Evolutionary conservation across 2,113 vertebrate species (phyloP), one percentile per base, ranked within the genome.

Genomic region (Urocitellus parryii): DNA sequence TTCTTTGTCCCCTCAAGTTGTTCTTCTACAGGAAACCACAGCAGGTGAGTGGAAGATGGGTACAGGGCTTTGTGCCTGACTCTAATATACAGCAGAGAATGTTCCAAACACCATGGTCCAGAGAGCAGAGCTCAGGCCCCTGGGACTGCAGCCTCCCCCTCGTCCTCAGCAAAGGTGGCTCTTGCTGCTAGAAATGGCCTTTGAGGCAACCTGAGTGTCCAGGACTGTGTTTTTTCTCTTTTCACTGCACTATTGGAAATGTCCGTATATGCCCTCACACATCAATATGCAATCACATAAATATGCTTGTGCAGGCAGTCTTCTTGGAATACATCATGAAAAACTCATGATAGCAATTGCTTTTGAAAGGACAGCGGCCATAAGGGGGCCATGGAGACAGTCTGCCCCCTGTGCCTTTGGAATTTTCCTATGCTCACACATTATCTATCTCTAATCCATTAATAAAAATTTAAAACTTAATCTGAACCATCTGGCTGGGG

Each of bases 391-490:
- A 86, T 8, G 13, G 24, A 65, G 27, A 89, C 14, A 42, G 42
- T 14, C 39, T 10, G 37, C 20, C 22, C 81, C 53, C 29, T 63
- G 9, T 6, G 73, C 16, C 29, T 90, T 83, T 74, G 45, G 82
- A 81, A 79, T 29, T 16, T 72, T 42, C 45, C 42, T 87, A 53
- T 67, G 14, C n/a, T 89, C 17, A 53, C 8, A n/a, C 10, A 76
- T 29, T 51, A 78, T 37, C 25, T 83, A 32, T 74, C 16, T 82
- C 68, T 58, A 87, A 84, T 9, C 32, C 32, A 65, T 9, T 42
- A 65, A 94, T 81, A 91, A 67, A 77, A 29, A 48, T 48, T 29
- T 7, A 65, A 88, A 45, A 94, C 22, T 37, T 56, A 88, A 56
- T 61, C 56, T 81, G 85, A 25, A 27, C 53, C 65, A 22, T 48